Evolutionary conservation across 2,113 vertebrate genomes (phyloP).

Genomic region (Ellobius talpinus): DNA sequence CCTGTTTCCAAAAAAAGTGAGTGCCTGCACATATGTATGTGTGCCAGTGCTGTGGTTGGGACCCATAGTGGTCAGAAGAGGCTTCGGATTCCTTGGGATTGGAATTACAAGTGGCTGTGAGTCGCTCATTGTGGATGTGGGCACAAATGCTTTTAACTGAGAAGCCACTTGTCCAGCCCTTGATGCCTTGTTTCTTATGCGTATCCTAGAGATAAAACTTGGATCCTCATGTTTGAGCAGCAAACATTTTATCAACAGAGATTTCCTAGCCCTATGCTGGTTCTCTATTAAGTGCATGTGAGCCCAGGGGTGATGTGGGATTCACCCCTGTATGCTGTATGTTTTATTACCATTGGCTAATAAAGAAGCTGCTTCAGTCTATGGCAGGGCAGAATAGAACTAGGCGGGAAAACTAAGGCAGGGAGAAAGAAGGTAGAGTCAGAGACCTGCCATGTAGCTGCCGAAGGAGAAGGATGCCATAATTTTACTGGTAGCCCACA

Average conservation of each 20-base stretch:
- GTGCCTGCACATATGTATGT: not conserved
- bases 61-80: not conserved
- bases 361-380: too few relatives aligned
- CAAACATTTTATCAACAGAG: not conserved
- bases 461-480: too few relatives aligned
- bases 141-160: not conserved
- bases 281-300: not conserved
- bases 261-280: not conserved
- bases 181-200: not conserved
- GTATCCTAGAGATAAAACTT: not conserved
- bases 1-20: not conserved
- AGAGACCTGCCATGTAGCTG: too few relatives aligned
- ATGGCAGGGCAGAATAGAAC: too few relatives aligned
- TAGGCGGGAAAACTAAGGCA: too few relatives aligned
- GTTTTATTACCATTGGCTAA: too few relatives aligned
- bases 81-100: not conserved
- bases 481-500: too few relatives aligned
- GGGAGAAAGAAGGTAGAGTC: too few relatives aligned
- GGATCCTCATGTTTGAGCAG: too few relatives aligned
- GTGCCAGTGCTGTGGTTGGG: not conserved
- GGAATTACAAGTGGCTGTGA: not conserved
- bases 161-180: not conserved
- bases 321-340: too few relatives aligned
- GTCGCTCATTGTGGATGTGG: not conserved
- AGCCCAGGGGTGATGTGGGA: not conserved